phyloP scores from a whole-genome alignment of 2,113 vertebrate genomes.

The Malurus cyaneus region DNA sequence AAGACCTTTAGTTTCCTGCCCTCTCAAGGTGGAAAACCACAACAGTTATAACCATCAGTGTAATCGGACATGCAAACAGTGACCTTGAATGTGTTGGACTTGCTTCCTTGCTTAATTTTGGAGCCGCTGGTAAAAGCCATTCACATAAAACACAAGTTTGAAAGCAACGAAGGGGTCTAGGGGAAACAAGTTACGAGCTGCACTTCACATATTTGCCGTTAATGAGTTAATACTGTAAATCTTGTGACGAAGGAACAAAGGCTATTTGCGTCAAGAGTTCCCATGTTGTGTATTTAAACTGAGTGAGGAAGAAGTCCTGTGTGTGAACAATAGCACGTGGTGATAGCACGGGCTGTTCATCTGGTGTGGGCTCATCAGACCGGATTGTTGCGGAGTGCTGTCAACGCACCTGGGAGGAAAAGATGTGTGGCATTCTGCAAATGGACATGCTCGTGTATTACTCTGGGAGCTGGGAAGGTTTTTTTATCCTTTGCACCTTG shows the following conservation, averaged over 20 bases:
- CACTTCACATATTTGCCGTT: background rate
- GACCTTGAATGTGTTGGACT: slow-evolving; percentile 15
- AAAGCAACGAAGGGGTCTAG: background rate
- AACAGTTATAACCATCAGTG: slow-evolving; percentile 20
- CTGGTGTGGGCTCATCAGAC: background rate
- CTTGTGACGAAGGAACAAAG: slow-evolving; percentile 27
- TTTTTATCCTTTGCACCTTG: accelerated
- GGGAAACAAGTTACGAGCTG: background rate
- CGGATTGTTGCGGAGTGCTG: background rate
- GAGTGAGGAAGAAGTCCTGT: background rate
- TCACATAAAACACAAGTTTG: background rate
- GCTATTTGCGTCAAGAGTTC: slow-evolving; percentile 38
- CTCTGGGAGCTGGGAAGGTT: background rate
- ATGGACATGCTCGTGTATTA: background rate
- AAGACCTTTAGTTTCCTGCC: slow-evolving; percentile 49
- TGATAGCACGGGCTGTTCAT: background rate
- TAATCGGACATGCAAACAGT: background rate
- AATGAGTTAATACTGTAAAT: slow-evolving; percentile 17
- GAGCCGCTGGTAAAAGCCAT: background rate
- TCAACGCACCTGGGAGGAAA: background rate
- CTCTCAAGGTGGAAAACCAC: background rate
- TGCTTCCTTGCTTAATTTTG: slow-evolving; percentile 31
- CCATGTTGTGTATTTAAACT: background rate
- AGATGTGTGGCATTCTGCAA: background rate
- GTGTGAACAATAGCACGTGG: background rate